Evolutionary conservation across 2,113 vertebrate genomes (phyloP).

Genomic region (Hyperoodon ampullatus): DNA sequence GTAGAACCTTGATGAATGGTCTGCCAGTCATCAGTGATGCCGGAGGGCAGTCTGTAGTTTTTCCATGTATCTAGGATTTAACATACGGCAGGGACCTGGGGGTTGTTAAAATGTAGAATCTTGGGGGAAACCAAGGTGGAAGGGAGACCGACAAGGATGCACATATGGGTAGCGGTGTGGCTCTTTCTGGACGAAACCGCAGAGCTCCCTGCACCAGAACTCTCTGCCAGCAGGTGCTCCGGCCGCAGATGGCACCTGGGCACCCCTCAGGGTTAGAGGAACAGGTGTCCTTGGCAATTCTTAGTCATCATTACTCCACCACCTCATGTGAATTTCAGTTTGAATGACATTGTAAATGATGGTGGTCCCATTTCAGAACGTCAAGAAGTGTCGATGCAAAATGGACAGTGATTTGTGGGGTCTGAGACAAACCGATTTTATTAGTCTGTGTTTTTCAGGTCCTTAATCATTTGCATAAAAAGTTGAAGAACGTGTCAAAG

Average conservation of each 20-base stretch:
- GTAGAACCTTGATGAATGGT: background rate
- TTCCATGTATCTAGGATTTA: fast-evolving
- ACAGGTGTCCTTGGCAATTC: fast-evolving
- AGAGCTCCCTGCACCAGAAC: fast-evolving
- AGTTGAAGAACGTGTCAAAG: slow-evolving; percentile 97
- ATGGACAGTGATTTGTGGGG: fast-evolving
- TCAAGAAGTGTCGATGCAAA: no score
- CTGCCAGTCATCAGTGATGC: fast-evolving
- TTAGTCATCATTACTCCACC: fast-evolving
- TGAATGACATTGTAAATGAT: background rate
- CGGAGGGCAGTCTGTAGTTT: background rate
- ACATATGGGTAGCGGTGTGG: fast-evolving
- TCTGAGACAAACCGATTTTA: fast-evolving
- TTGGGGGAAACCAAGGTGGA: background rate
- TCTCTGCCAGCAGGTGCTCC: fast-evolving
- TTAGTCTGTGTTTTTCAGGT: slow-evolving; percentile 87
- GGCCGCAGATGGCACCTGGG: fast-evolving
- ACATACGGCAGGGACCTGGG: fast-evolving
- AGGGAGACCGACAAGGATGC: fast-evolving
- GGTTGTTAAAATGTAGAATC: background rate
- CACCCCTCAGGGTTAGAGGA: background rate
- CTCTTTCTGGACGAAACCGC: background rate
- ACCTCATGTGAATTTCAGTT: background rate
- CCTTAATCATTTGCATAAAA: slow-evolving; percentile 97
- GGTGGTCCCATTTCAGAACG: fast-evolving